phyloP scores from a whole-genome alignment of 1,140 invertebrate species.

The Calephelis nemesis region DNA sequence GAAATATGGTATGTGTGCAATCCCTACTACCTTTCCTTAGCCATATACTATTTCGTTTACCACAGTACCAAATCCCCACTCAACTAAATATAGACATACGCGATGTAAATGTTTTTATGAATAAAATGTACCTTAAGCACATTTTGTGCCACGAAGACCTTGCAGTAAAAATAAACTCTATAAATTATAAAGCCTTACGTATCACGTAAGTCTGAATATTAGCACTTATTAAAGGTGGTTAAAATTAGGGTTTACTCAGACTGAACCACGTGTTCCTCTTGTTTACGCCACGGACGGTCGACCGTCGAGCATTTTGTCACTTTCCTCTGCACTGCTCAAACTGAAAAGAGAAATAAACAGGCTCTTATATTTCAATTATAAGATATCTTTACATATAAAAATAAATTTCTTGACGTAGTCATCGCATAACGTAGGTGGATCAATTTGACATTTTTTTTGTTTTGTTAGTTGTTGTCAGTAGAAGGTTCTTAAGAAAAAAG shows the following conservation, averaged over 20 bases:
- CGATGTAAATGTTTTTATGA: neutral
- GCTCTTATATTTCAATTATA: too few relatives aligned
- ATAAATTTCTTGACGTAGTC: too few relatives aligned
- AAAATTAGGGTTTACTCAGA: slow-evolving; percentile 23
- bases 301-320: slow-evolving; percentile 83
- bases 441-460: too few relatives aligned
- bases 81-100: slow-evolving; percentile 27
- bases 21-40: too few relatives aligned
- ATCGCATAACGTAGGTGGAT: too few relatives aligned
- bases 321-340: slow-evolving; percentile 82
- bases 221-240: slow-evolving; percentile 27
- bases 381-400: too few relatives aligned
- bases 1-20: too few relatives aligned
- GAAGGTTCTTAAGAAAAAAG: too few relatives aligned
- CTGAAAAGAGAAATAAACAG: slow-evolving; percentile 50
- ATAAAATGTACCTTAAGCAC: neutral
- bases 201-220: slow-evolving; percentile 2
- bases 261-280: slow-evolving; percentile 36
- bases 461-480: too few relatives aligned
- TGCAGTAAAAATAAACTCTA: slow-evolving; percentile 2
- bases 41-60: too few relatives aligned
- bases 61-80: neutral
- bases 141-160: slow-evolving; percentile 1
- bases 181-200: slow-evolving; percentile 6
- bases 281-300: slow-evolving; percentile 83